Evolutionary conservation across 2,113 vertebrate species (phyloP).

Genomic region (Paramisgurnus dabryanus): DNA sequence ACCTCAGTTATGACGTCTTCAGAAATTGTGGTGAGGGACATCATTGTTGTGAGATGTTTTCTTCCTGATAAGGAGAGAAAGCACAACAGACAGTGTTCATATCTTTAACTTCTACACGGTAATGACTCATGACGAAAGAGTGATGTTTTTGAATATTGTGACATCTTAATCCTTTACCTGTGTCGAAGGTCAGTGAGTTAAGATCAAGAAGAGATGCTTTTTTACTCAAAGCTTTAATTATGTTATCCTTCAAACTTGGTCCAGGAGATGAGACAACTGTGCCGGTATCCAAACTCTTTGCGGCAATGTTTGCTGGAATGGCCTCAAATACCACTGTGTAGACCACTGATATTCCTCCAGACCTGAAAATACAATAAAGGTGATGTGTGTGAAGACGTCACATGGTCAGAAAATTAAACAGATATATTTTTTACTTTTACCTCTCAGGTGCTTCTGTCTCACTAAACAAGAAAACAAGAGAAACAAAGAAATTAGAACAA

Average conservation of each 20-base stretch:
- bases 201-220: slow-evolving; percentile 82
- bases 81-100: background rate
- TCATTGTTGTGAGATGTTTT: slow-evolving; percentile 34
- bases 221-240: slow-evolving; percentile 78
- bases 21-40: slow-evolving; percentile 15
- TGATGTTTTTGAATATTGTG: background rate
- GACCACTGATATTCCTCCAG: slow-evolving; percentile 76
- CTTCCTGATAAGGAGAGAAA: slow-evolving; percentile 24
- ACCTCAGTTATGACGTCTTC: slow-evolving; percentile 37
- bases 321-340: slow-evolving; percentile 82
- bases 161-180: slow-evolving; percentile 57
- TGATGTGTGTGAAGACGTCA: background rate
- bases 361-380: slow-evolving; percentile 61
- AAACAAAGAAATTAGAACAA: slow-evolving; percentile 15
- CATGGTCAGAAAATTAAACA: background rate
- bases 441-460: slow-evolving; percentile 82
- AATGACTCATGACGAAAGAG: background rate
- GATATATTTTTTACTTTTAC: slow-evolving; percentile 71
- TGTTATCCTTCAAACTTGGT: slow-evolving; percentile 75
- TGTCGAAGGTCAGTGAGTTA: slow-evolving; percentile 77
- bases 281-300: slow-evolving; percentile 65
- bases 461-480: slow-evolving; percentile 65
- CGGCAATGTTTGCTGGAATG: slow-evolving; percentile 55
- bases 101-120: background rate
- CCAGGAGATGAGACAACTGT: slow-evolving; percentile 56